Percentiles rank a stretch among this genome's conserved stretches.
Conservation (phyloP, 2,888 invertebrate species). For the Pollenia angustigena region DNA sequence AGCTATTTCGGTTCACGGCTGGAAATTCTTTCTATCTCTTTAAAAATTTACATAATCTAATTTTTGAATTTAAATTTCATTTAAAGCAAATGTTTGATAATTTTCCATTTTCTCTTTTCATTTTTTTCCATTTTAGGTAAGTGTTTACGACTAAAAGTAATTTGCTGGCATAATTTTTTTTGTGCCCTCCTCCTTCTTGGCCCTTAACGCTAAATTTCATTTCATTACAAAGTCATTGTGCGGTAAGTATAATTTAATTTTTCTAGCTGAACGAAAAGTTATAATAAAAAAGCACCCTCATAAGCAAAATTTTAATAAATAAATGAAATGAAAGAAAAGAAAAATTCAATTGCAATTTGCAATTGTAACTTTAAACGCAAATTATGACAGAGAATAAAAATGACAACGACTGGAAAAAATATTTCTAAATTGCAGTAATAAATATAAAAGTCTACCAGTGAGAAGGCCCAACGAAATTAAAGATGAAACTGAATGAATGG, state of each 20-base stretch:
- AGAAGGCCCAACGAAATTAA: slow-evolving; percentile 25
- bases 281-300: slow-evolving; percentile 25
- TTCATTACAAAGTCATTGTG: slow-evolving; percentile 70
- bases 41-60: neutral
- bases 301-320: slow-evolving; percentile 13
- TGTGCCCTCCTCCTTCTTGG: slow-evolving; percentile 10
- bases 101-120: slow-evolving; percentile 25
- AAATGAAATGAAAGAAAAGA: slow-evolving; percentile 15
- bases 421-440: slow-evolving; percentile 66
- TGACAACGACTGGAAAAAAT: slow-evolving; percentile 52
- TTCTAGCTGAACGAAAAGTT: slow-evolving; percentile 24
- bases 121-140: slow-evolving; percentile 47
- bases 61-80: slow-evolving; percentile 17
- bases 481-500: slow-evolving; percentile 15
- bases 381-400: slow-evolving; percentile 58
- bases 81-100: slow-evolving; percentile 37
- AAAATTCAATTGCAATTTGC: slow-evolving; percentile 70
- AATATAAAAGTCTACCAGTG: slow-evolving; percentile 55
- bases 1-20: no score
- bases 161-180: slow-evolving; percentile 64
- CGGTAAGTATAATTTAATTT: slow-evolving; percentile 71
- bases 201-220: slow-evolving; percentile 67
- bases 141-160: slow-evolving; percentile 52
- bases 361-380: slow-evolving; percentile 63
- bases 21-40: no score